These are phyloP conservation scores for Xestia ashworthii DNA, from an alignment of 2,888 invertebrate genomes.

Conservation along the genomic window DNA sequence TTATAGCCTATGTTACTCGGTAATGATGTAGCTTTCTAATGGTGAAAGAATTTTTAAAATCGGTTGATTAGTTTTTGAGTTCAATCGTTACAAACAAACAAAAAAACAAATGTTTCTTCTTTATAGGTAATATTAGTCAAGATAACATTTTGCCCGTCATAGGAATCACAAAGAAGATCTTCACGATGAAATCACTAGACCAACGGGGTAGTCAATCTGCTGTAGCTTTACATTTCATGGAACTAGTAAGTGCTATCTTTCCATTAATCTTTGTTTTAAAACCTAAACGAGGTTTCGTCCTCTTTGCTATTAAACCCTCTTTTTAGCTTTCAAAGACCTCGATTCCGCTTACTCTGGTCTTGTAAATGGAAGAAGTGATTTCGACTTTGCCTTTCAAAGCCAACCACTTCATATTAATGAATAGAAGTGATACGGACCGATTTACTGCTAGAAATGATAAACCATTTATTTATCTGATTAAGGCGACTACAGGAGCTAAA, in stretches of 20 bases:
- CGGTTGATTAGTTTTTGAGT: too few relatives aligned
- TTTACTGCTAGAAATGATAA: slow-evolving; percentile 1
- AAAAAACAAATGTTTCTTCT: too few relatives aligned
- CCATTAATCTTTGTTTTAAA: not conserved
- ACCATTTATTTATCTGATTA: not conserved
- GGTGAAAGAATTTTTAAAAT: too few relatives aligned
- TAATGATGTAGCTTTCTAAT: too few relatives aligned
- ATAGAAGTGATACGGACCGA: not conserved
- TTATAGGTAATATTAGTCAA: too few relatives aligned
- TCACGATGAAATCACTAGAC: not conserved
- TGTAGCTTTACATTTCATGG: not conserved
- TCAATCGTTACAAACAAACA: too few relatives aligned
- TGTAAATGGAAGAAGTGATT: slow-evolving; percentile 13
- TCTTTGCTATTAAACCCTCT: slow-evolving; percentile 1
- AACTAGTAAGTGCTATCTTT: not conserved
- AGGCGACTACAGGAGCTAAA: too few relatives aligned
- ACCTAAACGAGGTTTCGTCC: not conserved
- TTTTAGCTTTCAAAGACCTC: slow-evolving; percentile 11
- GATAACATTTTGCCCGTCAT: not conserved
- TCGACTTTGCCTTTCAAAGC: slow-evolving; percentile 5
- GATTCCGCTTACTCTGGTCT: not conserved
- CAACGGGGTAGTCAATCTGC: not conserved
- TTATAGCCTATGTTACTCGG: too few relatives aligned
- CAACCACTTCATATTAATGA: slow-evolving; percentile 12
- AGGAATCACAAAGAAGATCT: not conserved